Evolutionary conservation across 2,888 invertebrate species (phyloP).

Genomic region (Camponotus fellah): DNA sequence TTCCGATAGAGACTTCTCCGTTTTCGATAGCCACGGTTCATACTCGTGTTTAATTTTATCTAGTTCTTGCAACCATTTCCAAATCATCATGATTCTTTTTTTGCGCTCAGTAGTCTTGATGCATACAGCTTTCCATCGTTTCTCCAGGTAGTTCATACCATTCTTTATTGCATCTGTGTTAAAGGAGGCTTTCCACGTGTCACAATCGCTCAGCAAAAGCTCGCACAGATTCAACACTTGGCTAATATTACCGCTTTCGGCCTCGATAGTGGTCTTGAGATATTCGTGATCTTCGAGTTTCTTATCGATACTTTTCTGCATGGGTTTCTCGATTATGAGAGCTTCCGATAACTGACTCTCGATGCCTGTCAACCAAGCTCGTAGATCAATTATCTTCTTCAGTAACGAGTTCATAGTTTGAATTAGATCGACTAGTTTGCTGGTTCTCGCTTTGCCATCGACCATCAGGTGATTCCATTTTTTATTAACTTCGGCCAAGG

Average conservation of each 20-base stretch:
- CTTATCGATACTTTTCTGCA: conserved; percentile 89
- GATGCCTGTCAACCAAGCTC: conserved; percentile 91
- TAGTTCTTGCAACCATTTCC: conserved; percentile 89
- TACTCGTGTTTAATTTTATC: conserved; percentile 87
- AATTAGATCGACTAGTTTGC: conserved; percentile 91
- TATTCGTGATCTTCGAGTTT: conserved; percentile 91
- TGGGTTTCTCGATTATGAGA: conserved; percentile 89
- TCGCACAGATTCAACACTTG: conserved; percentile 94
- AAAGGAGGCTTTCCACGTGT: conserved; percentile 91
- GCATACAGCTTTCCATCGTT: conserved; percentile 93
- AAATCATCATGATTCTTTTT: conserved; percentile 89
- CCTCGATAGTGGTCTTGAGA: conserved; percentile 92
- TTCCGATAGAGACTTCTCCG: conserved; percentile 88
- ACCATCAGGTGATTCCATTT: conserved; percentile 91
- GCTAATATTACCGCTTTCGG: conserved; percentile 92
- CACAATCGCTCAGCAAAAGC: conserved; percentile 91
- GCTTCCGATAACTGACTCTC: conserved; percentile 91
- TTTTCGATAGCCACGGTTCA: conserved; percentile 89
- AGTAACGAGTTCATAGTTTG: conserved; percentile 91
- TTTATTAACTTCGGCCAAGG: conserved; percentile 89
- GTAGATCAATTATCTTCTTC: conserved; percentile 90
- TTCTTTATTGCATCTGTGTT: conserved; percentile 90
- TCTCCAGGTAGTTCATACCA: conserved; percentile 91
- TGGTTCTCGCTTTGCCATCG: conserved; percentile 89
- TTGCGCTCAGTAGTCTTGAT: conserved; percentile 91